Evolutionary conservation across 2,888 invertebrate genomes (phyloP), one percentile per base, ranked within the genome.

Genomic region (Epicampocera succincta): DNA sequence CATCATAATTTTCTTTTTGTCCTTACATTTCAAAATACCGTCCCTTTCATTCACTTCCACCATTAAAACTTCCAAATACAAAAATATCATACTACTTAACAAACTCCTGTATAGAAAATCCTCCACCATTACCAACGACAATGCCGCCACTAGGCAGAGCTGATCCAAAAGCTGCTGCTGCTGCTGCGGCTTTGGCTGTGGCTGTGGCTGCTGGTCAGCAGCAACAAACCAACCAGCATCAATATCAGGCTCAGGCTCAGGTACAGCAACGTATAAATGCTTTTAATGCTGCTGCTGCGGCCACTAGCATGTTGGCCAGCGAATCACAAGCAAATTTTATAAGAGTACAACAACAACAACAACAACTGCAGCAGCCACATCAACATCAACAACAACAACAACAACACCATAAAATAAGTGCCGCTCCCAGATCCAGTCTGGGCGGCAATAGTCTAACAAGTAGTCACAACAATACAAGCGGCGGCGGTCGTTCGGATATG

Each of bases 61-160:
- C 74, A 80, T 72, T 77, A 65, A 33, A 69, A 80, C 77, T 66
- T 60, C 61, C 50, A 48, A 60, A 52, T 54, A 68, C 68, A 66
- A 74, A 83, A 29, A 60, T 50, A 76, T 68, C 80, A 72, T 69
- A 46, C 54, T 66, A 66, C 74, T 78, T 75, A 69, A 75, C 68
- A 63, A 75, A 54, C 63, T 73, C 48, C 65, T 76, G 69, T 78
- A 78, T 84, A 85, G 85, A 90, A 90, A 89, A 91, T 86, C 91
- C 91, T 87, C 91, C 91, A 86, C 91, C 91, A 86, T 87, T 91
- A 85, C 91, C 91, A 84, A 87, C 90, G 80, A 90, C 91, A 85
- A 90, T 90, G 89, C 91, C 91, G 82, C 91, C 91, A 19, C 80
- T 88, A 84, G 88, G 88, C 83, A 86, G 85, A 73, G 84, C 85